These are phyloP conservation scores for Limnephilus lunatus DNA, from an alignment of 2,888 invertebrate species.

Conservation along the genomic window DNA sequence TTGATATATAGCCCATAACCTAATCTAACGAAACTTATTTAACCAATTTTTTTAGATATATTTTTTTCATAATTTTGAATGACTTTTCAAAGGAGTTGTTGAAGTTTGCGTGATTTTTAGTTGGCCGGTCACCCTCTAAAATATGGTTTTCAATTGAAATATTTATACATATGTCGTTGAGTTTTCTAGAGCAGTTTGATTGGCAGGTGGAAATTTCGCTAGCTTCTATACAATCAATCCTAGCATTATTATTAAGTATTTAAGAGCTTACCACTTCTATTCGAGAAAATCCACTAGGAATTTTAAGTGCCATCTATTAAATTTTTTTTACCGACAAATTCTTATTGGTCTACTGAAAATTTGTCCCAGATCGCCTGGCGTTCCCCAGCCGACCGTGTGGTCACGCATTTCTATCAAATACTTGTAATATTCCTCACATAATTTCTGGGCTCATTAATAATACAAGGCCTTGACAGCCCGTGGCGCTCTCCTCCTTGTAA, in stretches of 20 bases:
- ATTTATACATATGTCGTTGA: neutral
- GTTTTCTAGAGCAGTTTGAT: neutral
- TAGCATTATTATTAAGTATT: neutral
- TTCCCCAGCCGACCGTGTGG: slow-evolving; percentile 51
- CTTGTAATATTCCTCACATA: slow-evolving; percentile 51
- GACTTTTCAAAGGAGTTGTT: no score
- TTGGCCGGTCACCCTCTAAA: neutral
- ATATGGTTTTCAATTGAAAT: neutral
- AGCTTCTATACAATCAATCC: neutral
- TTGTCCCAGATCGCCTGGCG: neutral
- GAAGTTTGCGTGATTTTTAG: no score
- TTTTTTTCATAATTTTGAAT: no score
- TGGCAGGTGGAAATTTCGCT: neutral
- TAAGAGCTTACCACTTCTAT: neutral
- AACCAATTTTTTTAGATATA: no score
- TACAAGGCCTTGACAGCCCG: slow-evolving; percentile 54
- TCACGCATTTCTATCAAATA: slow-evolving; percentile 46
- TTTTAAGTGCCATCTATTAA: neutral
- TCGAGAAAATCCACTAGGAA: neutral
- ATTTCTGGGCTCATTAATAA: slow-evolving; percentile 61
- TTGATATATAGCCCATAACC: no score
- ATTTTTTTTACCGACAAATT: neutral
- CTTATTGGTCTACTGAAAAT: slow-evolving; percentile 9
- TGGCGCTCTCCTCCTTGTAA: slow-evolving; percentile 49
- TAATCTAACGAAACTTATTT: no score